Conservation (phyloP, 2,797 vertebrate genomes). For the Micropoecilia bifurca region DNA sequence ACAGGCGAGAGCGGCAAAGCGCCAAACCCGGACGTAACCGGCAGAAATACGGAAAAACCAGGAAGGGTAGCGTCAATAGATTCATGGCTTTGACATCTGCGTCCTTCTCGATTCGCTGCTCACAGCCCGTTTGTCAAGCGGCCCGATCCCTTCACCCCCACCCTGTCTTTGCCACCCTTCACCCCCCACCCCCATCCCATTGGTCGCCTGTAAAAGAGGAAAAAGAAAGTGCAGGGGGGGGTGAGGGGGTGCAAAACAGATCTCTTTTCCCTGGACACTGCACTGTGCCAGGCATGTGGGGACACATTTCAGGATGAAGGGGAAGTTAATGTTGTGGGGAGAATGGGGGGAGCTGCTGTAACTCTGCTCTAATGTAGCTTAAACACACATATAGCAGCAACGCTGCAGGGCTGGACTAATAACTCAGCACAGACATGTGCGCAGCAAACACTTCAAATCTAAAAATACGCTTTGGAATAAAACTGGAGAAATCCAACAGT, state of each 20-base stretch:
- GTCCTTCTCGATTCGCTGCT: constrained; percentile 96
- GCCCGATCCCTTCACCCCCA: constrained; percentile 26
- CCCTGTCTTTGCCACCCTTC: constrained; percentile 66
- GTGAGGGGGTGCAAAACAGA: constrained; percentile 67
- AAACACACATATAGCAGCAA: constrained; percentile 65
- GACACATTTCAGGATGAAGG: constrained; percentile 76
- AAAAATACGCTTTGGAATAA: constrained; percentile 23
- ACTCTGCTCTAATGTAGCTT: constrained; percentile 60
- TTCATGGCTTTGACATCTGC: constrained; percentile 95
- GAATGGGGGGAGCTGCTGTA: constrained; percentile 65
- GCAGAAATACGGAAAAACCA: constrained; percentile 23
- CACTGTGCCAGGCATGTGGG: constrained; percentile 77
- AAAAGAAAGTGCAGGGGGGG: constrained; percentile 19
- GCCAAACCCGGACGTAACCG: constrained; percentile 1
- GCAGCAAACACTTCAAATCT: constrained; percentile 19
- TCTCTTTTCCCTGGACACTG: constrained; percentile 75
- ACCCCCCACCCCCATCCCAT: constrained; percentile 67
- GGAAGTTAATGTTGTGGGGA: constrained; percentile 76
- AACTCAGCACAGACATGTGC: constrained; percentile 33
- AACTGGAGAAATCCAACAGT: constrained; percentile 24
- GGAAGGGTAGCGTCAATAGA: constrained; percentile 72
- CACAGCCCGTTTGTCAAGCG: constrained; percentile 86
- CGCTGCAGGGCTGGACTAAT: constrained; percentile 40
- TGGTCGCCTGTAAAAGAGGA: constrained; percentile 62
- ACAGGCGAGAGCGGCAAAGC: constrained; percentile 42